Base-by-base conservation (phyloP, 2,888 invertebrate species). In the Protophormia terraenovae region DNA sequence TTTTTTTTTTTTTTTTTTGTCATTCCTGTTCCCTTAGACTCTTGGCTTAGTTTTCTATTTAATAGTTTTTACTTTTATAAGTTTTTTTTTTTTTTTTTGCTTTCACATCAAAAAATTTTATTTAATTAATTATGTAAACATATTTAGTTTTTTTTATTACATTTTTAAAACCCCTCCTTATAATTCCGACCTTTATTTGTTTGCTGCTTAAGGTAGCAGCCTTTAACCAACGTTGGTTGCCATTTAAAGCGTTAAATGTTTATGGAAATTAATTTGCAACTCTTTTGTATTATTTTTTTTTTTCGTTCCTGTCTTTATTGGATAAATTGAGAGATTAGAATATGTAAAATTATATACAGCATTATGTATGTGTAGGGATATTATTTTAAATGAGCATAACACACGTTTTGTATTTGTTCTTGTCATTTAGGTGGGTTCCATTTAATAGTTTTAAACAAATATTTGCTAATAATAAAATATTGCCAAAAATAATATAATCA, bases 101-200 rank as follows among this genome's bases (percentile, higher is more conserved):
- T 19, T 66, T 27, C n/a, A n/a, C n/a, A n/a, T n/a, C n/a, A n/a
- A 10, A 19, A 35, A 29, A 87, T 89, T 87, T 88, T 90, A 88
- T 90, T 90, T 90, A 90, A 90, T 90, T 90, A 90, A 90, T 90
- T 89, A 89, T 89, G 89, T 89, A 89, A 89, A 89, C 89, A 89
- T 88, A 88, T 90, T 89, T 87, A 88, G 87, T 58, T 77, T 29
- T 16, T 53, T 41, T 64, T 19, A 72, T 50, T 41, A 78, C 38
- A 47, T 53, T 53, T 73, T 32, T 6, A 41, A 64, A 47, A 32
- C 29, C 27, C 45, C n/a, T 41, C 14, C 7, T 45, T 72, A 14
- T 32, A n/a, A n/a, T 14, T 50, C 6, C 47, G 6, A 7, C 14
- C 14, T 35, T 27, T 41, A 22, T 19, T 66, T 35, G 12, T 19